These are phyloP conservation scores for Chalcosyrphus nemorum DNA, from an alignment of 2,888 invertebrate species.

Conservation along the genomic window DNA sequence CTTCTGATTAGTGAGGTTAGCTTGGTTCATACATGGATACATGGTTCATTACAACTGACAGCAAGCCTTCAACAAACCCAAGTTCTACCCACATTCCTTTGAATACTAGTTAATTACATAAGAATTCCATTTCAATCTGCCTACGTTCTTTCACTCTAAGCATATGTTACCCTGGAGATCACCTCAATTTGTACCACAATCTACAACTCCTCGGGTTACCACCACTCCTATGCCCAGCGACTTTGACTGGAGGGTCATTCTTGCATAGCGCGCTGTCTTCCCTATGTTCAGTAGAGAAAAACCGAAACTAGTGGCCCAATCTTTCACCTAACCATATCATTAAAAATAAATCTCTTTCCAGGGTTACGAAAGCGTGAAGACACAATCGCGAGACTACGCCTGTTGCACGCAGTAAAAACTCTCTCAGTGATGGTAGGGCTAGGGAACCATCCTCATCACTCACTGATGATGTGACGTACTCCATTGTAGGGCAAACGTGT, in stretches of 20 bases:
- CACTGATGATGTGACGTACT: slow-evolving; percentile 21
- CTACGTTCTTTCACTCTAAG: neutral
- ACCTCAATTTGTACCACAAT: slow-evolving; percentile 6
- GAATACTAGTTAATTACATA: too few relatives aligned
- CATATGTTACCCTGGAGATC: neutral
- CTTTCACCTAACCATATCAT: slow-evolving; percentile 51
- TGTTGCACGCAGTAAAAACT: slow-evolving; percentile 52
- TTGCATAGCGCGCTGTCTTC: slow-evolving; percentile 16
- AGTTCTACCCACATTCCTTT: too few relatives aligned
- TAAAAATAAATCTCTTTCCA: slow-evolving; percentile 54
- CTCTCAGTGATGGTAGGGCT: neutral
- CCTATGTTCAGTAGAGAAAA: slow-evolving; percentile 10
- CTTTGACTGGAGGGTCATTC: slow-evolving; percentile 17
- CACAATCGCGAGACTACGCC: slow-evolving; percentile 48
- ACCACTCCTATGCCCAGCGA: neutral
- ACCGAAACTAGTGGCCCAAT: slow-evolving; percentile 53
- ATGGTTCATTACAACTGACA: too few relatives aligned
- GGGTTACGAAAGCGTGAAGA: slow-evolving; percentile 69
- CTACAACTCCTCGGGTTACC: slow-evolving; percentile 12
- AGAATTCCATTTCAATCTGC: too few relatives aligned
- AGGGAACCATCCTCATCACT: slow-evolving; percentile 22
- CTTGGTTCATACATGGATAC: too few relatives aligned
- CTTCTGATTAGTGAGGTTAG: too few relatives aligned
- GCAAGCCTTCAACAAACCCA: too few relatives aligned
- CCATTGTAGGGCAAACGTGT: slow-evolving; percentile 12